Percentiles rank a stretch among this genome's conserved stretches.
Evolutionary conservation across 2,113 vertebrate genomes (phyloP).

Genomic region (Podarcis cretensis): DNA sequence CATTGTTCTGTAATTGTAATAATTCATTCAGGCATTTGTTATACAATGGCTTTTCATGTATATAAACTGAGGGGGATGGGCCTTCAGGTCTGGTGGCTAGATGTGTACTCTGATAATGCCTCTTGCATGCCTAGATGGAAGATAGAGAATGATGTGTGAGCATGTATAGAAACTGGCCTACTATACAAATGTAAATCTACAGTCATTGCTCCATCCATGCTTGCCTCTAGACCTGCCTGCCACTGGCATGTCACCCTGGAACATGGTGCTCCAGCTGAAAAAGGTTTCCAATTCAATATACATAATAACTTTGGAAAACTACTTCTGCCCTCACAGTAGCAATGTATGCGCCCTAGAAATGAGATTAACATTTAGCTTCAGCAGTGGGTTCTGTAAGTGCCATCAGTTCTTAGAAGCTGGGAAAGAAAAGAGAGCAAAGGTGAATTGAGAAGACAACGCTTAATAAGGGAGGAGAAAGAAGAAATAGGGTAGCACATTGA

Average conservation of each 20-base stretch:
- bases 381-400: background rate
- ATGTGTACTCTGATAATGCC: no score
- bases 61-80: no score
- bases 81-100: no score
- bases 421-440: background rate
- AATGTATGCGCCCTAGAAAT: background rate
- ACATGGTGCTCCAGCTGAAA: no score
- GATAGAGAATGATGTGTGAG: no score
- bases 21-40: background rate
- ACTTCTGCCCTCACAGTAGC: background rate
- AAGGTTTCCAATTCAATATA: background rate
- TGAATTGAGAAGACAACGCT: background rate
- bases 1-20: no score
- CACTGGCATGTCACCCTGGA: no score
- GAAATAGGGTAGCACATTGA: slow-evolving; percentile 2
- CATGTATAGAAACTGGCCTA: no score
- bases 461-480: background rate
- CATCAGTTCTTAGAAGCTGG: background rate
- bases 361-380: background rate
- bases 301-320: background rate
- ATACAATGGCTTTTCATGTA: background rate
- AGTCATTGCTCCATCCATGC: no score
- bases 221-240: no score
- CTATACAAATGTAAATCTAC: no score
- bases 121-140: no score